These are phyloP conservation scores for Myiozetetes cayanensis DNA, from an alignment of 2,113 vertebrate genomes.

Conservation along the genomic window DNA sequence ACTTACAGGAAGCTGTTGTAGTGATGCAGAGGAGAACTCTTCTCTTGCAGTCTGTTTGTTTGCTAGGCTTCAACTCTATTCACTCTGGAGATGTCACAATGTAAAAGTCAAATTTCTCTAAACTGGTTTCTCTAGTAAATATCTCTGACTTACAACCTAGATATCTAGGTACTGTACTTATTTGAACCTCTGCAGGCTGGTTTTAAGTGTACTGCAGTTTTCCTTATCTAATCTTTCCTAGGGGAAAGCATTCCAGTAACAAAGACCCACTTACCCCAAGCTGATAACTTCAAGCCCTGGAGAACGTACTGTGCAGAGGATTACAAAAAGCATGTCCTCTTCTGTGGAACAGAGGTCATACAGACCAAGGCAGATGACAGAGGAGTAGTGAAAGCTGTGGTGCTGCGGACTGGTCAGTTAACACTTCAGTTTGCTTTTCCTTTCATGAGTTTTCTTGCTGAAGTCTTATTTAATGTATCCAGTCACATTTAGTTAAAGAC, in stretches of 20 bases:
- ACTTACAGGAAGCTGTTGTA: not conserved
- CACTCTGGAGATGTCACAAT: not conserved
- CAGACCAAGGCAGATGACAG: constrained; percentile 66
- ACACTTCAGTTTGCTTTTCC: not conserved
- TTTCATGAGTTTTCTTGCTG: not conserved
- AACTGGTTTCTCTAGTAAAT: not conserved
- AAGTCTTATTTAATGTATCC: not conserved
- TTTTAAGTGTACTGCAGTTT: not conserved
- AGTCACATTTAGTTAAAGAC: not conserved
- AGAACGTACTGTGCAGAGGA: constrained; percentile 65
- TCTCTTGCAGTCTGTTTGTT: not conserved
- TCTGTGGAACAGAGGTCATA: constrained; percentile 81
- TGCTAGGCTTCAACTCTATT: not conserved
- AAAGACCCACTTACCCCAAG: constrained; percentile 68
- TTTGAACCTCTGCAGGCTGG: not conserved
- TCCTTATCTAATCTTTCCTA: constrained; percentile 46
- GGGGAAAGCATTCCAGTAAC: constrained; percentile 81
- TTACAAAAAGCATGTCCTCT: constrained; percentile 74
- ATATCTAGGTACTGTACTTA: not conserved
- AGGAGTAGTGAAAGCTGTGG: constrained; percentile 67
- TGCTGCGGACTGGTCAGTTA: constrained; percentile 74
- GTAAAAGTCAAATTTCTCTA: not conserved
- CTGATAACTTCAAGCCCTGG: constrained; percentile 65
- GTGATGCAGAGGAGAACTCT: not conserved
- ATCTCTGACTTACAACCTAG: not conserved